Conservation (phyloP, 2,888 invertebrate species). For the Nomada lathburiana region DNA sequence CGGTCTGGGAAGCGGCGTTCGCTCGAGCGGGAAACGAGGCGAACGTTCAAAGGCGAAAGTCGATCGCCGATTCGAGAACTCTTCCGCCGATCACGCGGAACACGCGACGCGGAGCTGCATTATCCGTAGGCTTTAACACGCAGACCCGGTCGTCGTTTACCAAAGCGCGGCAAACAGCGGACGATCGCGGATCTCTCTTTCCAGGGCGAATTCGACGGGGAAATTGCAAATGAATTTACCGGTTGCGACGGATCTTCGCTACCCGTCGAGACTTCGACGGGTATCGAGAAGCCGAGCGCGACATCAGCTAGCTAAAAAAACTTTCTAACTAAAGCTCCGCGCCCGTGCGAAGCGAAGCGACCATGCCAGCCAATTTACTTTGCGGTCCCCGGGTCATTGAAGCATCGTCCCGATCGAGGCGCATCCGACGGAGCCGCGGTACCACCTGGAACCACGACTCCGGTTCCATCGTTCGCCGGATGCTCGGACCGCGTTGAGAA, state of each 20-base stretch:
- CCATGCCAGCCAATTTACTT: background rate
- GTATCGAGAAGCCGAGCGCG: background rate
- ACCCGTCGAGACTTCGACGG: background rate
- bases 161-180: background rate
- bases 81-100: constrained; percentile 45
- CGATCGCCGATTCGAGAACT: constrained; percentile 44
- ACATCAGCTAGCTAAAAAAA: background rate
- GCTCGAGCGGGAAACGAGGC: constrained; percentile 1
- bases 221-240: constrained; percentile 17
- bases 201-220: background rate
- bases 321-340: background rate
- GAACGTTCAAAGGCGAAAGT: background rate
- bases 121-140: constrained; percentile 54
- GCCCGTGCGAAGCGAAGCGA: background rate
- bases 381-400: background rate
- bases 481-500: constrained; percentile 4
- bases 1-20: background rate
- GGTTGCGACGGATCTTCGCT: background rate
- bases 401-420: too few relatives aligned
- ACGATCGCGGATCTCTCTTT: background rate
- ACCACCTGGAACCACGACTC: background rate
- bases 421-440: background rate
- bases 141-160: constrained; percentile 29
- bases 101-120: constrained; percentile 30
- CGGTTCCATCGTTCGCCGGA: background rate